Evolutionary conservation across 2,113 vertebrate species (phyloP).

Genomic region (rat (Rattus norvegicus)): GRCr8 NC_086033.1:73538001-73538500

Average conservation of each 20-base stretch:
- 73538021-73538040: not conserved
- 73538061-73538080: constrained; percentile 42
- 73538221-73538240: not conserved
- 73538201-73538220: not conserved
- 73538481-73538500: not conserved
- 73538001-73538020: constrained; percentile 12
- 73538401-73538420: not conserved
- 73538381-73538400: constrained; percentile 13
- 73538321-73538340: constrained; percentile 75
- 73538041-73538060: constrained; percentile 5
- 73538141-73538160: constrained; percentile 59
- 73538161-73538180: constrained; percentile 33
- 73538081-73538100: constrained; percentile 52
- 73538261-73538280: too few relatives aligned
- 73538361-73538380: constrained; percentile 34
- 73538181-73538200: not conserved
- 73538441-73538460: not conserved
- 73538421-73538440: not conserved
- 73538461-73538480: not conserved
- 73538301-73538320: constrained; percentile 40
- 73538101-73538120: constrained; percentile 16
- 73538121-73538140: constrained; percentile 45
- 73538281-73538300: not conserved
- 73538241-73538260: not conserved
- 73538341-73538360: constrained; percentile 74